These are phyloP conservation scores for Epiperipatus broadwayi DNA, from an alignment of 2,888 invertebrate genomes.

Conservation along the genomic window DNA sequence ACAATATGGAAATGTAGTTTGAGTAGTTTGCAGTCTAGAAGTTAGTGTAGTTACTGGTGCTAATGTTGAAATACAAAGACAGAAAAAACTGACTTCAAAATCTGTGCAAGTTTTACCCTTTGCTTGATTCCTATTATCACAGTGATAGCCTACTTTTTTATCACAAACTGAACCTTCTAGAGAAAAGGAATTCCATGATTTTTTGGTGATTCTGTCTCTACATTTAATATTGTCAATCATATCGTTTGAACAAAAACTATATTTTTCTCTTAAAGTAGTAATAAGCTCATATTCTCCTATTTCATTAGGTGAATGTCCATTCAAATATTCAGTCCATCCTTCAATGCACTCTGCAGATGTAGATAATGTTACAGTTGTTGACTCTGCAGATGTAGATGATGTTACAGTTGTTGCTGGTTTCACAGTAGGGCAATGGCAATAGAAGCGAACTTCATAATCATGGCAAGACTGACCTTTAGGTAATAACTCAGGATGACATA, in stretches of 20 bases:
- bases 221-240: constrained; percentile 17
- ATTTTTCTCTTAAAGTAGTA: constrained; percentile 13
- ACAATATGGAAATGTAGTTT: too few relatives aligned
- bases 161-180: constrained; percentile 16
- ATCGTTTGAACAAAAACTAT: constrained; percentile 16
- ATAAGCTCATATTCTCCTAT: constrained; percentile 18
- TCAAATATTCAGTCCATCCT: constrained; percentile 18
- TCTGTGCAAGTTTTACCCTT: constrained; percentile 19
- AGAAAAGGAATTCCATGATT: constrained; percentile 7
- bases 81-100: constrained; percentile 24
- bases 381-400: too few relatives aligned
- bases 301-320: constrained; percentile 14
- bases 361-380: too few relatives aligned
- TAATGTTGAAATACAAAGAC: too few relatives aligned
- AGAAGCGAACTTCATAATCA: constrained; percentile 25
- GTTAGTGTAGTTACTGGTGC: too few relatives aligned
- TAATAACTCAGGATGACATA: constrained; percentile 12
- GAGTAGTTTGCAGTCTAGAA: too few relatives aligned
- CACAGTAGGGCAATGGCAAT: constrained; percentile 25
- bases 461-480: constrained; percentile 18
- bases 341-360: too few relatives aligned
- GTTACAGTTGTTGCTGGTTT: too few relatives aligned
- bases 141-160: constrained; percentile 16
- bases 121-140: constrained; percentile 14
- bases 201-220: constrained; percentile 8